Percentiles rank a stretch among this genome's conserved stretches.
Evolutionary conservation across 2,113 vertebrate species (phyloP).

Genomic region (Trachemys scripta): DNA sequence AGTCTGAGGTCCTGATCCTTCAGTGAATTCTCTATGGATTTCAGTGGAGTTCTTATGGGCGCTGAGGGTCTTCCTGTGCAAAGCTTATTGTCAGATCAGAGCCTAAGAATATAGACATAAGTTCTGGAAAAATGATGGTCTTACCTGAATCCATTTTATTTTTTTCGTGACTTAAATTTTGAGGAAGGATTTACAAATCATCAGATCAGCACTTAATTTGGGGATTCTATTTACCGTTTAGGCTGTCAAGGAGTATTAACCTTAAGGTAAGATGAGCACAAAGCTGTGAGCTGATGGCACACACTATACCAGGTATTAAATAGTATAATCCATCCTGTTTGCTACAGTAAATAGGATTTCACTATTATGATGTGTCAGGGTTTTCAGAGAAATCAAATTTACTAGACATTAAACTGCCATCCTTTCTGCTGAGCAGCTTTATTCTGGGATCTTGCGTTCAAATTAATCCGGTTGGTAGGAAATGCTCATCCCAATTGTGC

Average conservation of each 20-base stretch:
- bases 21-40: not conserved
- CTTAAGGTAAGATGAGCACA: slow-evolving; percentile 83
- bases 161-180: slow-evolving; percentile 33
- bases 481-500: slow-evolving; percentile 83
- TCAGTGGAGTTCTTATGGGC: not conserved
- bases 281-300: slow-evolving; percentile 79
- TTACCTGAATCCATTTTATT: slow-evolving; percentile 39
- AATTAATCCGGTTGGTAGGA: slow-evolving; percentile 84
- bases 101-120: not conserved
- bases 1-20: fast-evolving
- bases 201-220: slow-evolving; percentile 79
- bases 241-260: slow-evolving; percentile 84
- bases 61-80: fast-evolving
- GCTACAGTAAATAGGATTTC: slow-evolving; percentile 88
- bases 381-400: slow-evolving; percentile 87
- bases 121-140: slow-evolving; percentile 46
- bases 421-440: slow-evolving; percentile 83
- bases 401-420: slow-evolving; percentile 81
- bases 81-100: not conserved
- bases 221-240: slow-evolving; percentile 75
- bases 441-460: slow-evolving; percentile 81
- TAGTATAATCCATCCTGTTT: slow-evolving; percentile 84
- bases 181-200: slow-evolving; percentile 77
- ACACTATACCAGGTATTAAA: slow-evolving; percentile 83
- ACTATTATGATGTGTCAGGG: slow-evolving; percentile 88